A percentile compares a stretch with the other conserved stretches of the same genome.
phyloP scores from a whole-genome alignment of 1,140 invertebrate species.

The Euura lappo region DNA sequence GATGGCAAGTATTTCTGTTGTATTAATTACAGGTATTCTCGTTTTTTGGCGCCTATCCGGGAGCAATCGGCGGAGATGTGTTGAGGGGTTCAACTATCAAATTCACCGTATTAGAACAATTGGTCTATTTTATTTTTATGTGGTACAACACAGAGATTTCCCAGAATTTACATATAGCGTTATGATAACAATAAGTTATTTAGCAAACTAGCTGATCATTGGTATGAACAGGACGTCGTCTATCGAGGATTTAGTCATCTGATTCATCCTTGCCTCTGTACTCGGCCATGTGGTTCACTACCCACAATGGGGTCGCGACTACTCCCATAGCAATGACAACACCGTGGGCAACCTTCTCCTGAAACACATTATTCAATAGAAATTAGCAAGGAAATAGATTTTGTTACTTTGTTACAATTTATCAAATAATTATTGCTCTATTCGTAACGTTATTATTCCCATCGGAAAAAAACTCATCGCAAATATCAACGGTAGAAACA shows the following conservation, averaged over 20 bases:
- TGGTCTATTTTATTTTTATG: background rate
- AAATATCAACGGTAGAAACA: no score
- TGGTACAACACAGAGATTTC: slow-evolving; percentile 2
- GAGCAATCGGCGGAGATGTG: background rate
- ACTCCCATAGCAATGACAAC: background rate
- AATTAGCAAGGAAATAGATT: no score
- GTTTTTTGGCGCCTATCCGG: no score
- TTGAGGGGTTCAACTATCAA: no score
- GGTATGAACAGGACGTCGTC: background rate
- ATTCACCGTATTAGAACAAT: background rate
- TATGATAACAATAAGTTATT: slow-evolving; percentile 4
- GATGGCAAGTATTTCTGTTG: background rate
- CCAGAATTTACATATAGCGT: background rate
- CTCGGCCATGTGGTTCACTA: background rate
- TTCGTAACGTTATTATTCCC: no score
- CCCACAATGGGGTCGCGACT: background rate
- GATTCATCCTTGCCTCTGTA: background rate
- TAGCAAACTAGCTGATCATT: background rate
- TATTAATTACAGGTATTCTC: background rate
- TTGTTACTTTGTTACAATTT: no score
- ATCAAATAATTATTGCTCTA: no score
- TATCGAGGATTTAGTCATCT: background rate
- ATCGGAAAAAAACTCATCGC: no score
- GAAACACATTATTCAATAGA: background rate
- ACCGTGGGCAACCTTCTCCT: slow-evolving; percentile 18